Evolutionary conservation across 1,140 invertebrate genomes (phyloP).

Genomic region (Pseudomyrmex pallidus): DNA sequence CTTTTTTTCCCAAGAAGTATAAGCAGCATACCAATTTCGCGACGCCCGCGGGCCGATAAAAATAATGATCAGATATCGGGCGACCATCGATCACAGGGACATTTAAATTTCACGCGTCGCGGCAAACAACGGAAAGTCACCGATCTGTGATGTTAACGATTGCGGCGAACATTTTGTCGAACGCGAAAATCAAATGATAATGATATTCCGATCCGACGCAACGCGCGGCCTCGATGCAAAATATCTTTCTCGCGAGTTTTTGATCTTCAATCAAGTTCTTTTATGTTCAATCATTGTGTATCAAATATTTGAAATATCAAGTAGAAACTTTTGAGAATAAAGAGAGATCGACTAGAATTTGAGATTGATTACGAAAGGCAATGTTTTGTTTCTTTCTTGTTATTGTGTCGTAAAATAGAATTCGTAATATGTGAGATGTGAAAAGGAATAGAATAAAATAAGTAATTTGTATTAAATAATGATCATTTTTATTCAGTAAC

Average conservation of each 20-base stretch:
- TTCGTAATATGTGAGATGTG: too few relatives aligned
- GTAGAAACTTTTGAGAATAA: slow-evolving; percentile 55
- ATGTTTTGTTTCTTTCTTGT: too few relatives aligned
- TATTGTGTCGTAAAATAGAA: too few relatives aligned
- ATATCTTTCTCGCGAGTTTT: slow-evolving; percentile 20
- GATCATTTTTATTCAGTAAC: too few relatives aligned
- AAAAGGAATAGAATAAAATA: too few relatives aligned
- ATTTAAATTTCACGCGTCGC: slow-evolving; percentile 77
- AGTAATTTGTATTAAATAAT: too few relatives aligned
- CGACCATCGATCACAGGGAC: slow-evolving; percentile 66
- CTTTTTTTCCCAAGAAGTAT: background rate
- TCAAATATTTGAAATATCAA: slow-evolving; percentile 28
- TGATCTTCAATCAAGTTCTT: background rate
- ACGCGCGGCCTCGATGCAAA: slow-evolving; percentile 47
- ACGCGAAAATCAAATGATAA: slow-evolving; percentile 81
- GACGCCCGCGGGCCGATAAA: slow-evolving; percentile 42
- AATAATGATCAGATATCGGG: slow-evolving; percentile 76
- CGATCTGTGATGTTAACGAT: slow-evolving; percentile 75
- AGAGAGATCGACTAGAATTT: too few relatives aligned
- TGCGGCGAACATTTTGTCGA: slow-evolving; percentile 65
- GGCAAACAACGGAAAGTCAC: slow-evolving; percentile 69
- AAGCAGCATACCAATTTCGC: slow-evolving; percentile 41
- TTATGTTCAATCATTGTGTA: slow-evolving; percentile 69
- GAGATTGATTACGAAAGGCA: too few relatives aligned
- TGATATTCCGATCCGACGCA: slow-evolving; percentile 74